These are phyloP conservation scores for Drosophila greeni DNA, from an alignment of 2,888 invertebrate species.

Conservation along the genomic window DNA sequence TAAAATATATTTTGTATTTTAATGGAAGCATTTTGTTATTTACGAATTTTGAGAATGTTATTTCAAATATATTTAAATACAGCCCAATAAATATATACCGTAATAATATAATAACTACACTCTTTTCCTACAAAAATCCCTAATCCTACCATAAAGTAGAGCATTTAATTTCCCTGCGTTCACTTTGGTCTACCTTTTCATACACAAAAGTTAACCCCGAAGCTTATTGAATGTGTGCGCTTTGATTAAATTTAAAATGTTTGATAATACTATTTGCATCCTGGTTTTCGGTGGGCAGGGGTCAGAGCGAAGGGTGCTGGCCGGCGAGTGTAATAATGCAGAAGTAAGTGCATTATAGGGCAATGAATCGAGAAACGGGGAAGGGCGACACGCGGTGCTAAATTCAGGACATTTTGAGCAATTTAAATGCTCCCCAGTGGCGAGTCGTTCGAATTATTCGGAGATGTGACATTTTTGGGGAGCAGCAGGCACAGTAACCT, in stretches of 20 bases:
- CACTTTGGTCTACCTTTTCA: conserved; percentile 27
- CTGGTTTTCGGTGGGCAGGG: conserved; percentile 8
- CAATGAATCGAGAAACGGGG: conserved; percentile 14
- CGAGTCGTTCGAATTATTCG: conserved; percentile 5
- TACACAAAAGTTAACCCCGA: conserved; percentile 51
- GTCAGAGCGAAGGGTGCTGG: neutral
- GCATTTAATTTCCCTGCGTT: conserved; percentile 22
- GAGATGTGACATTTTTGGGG: conserved; percentile 4
- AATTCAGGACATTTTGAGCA: conserved; percentile 14
- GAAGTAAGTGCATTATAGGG: conserved; percentile 31
- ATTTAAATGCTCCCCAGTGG: conserved; percentile 17
- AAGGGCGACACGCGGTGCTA: conserved; percentile 2
- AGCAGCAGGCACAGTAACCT: neutral
- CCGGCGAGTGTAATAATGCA: conserved; percentile 38
- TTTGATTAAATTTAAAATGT: conserved; percentile 69
- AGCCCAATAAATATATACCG: neutral
- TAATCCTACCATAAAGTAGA: neutral
- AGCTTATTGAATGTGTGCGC: conserved; percentile 52
- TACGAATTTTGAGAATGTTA: neutral
- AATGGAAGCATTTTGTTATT: neutral
- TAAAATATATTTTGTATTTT: neutral
- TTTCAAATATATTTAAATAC: neutral
- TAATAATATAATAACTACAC: neutral
- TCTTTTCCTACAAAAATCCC: too few relatives aligned
- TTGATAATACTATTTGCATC: conserved; percentile 45